Percentiles rank a stretch among this genome's conserved stretches.
phyloP scores from a whole-genome alignment of 1,140 invertebrate genomes.

The Anoplophora glabripennis region DNA sequence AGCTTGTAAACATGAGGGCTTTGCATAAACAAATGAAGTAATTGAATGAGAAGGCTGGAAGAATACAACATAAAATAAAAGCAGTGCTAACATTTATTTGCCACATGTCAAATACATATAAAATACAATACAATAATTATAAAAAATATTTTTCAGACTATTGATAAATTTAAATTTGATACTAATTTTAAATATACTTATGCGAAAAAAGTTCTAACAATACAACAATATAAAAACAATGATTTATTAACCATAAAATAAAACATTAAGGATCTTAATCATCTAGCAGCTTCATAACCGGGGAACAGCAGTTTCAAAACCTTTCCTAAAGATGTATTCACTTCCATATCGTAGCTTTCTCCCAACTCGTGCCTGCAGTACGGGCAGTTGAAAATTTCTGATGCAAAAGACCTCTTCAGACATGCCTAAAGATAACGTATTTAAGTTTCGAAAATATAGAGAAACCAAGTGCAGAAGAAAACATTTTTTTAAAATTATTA shows the following conservation, averaged over 20 bases:
- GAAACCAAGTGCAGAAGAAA: not conserved
- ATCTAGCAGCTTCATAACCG: conserved; percentile 27
- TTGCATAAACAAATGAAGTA: no score
- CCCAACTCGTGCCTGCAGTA: conserved; percentile 63
- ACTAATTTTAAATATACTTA: no score
- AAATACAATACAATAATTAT: no score
- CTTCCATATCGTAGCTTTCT: conserved; percentile 53
- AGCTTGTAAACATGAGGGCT: no score
- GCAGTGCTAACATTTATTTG: no score
- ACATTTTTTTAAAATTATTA: not conserved
- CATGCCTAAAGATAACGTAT: conserved; percentile 52
- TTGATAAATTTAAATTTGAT: no score
- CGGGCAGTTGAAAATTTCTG: conserved; percentile 65
- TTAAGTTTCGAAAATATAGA: conserved; percentile 1
- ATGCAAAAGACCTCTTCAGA: conserved; percentile 66
- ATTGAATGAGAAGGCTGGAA: no score
- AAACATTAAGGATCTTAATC: not conserved
- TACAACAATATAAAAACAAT: no score
- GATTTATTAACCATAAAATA: not conserved
- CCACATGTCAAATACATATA: no score
- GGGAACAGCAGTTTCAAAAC: conserved; percentile 38
- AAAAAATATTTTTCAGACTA: no score
- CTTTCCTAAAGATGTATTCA: conserved; percentile 57
- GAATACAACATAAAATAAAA: no score
- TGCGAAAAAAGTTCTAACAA: no score